These are phyloP conservation scores for Tapirus terrestris DNA, from an alignment of 2,113 vertebrate species.

Conservation along the genomic window DNA sequence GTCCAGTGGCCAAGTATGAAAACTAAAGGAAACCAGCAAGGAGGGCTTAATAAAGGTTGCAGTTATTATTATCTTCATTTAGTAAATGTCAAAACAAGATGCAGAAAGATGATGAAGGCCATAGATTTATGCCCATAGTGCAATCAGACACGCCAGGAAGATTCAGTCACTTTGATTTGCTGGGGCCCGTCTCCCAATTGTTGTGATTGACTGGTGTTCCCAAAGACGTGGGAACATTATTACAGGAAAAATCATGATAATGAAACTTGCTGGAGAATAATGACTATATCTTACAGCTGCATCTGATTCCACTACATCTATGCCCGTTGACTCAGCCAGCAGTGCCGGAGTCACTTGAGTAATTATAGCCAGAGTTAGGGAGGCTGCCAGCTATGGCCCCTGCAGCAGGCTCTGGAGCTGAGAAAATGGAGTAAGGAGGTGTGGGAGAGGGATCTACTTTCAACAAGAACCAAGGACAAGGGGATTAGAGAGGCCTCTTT, in stretches of 20 bases:
- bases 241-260: slow-evolving; percentile 49
- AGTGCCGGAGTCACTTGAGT: slow-evolving; percentile 27
- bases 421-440: not conserved
- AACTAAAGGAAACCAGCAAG: slow-evolving; percentile 18
- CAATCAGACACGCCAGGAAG: not conserved
- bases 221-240: slow-evolving; percentile 46
- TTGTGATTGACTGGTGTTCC: not conserved
- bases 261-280: slow-evolving; percentile 48
- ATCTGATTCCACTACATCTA: not conserved
- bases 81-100: slow-evolving; percentile 50
- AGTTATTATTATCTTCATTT: slow-evolving; percentile 1
- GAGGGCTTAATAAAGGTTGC: not conserved
- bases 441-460: not conserved
- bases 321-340: not conserved
- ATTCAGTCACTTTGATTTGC: slow-evolving; percentile 50
- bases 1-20: not conserved
- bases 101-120: not conserved
- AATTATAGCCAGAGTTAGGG: slow-evolving; percentile 19
- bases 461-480: not conserved
- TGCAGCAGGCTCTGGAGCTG: not conserved
- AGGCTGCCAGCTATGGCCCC: not conserved
- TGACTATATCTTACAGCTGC: not conserved
- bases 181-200: not conserved
- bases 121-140: not conserved
- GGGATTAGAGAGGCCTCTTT: not conserved